Conservation (phyloP, 2,888 invertebrate genomes). For the Coecobrya sp. region DNA sequence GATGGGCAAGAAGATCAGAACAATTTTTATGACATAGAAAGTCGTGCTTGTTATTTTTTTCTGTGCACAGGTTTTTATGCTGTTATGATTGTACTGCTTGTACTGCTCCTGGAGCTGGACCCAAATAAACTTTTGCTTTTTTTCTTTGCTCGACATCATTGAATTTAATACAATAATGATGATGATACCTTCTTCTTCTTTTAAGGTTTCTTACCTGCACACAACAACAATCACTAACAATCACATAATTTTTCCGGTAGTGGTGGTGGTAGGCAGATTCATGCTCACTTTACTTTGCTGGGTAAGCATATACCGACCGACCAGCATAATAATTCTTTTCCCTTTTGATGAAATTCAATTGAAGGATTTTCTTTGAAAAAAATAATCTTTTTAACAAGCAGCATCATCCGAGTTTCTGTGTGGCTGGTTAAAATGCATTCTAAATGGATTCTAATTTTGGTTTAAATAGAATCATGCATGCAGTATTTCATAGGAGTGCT, state of each 20-base stretch:
- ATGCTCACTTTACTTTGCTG: too few species aligned
- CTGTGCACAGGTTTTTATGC: neutral
- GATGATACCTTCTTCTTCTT: conserved; percentile 15
- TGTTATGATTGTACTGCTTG: neutral
- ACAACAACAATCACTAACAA: neutral
- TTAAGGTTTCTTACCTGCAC: neutral
- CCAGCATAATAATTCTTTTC: too few species aligned
- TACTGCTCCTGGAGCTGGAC: neutral
- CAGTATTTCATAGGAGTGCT: neutral
- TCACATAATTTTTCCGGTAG: conserved; percentile 18
- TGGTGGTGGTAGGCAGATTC: neutral
- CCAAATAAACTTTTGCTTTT: neutral
- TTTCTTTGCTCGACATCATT: conserved; percentile 8
- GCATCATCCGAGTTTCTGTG: neutral
- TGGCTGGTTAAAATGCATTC: neutral
- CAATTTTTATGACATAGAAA: conserved; percentile 39
- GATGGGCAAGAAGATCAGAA: conserved; percentile 44
- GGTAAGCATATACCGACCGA: too few species aligned
- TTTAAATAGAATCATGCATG: conserved; percentile 3
- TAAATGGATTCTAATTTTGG: conserved; percentile 28
- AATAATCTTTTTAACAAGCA: neutral
- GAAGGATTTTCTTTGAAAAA: neutral
- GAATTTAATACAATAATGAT: neutral
- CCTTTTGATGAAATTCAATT: neutral
- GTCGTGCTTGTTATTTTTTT: conserved; percentile 47